Percentiles rank a stretch among this genome's conserved stretches.
Evolutionary conservation across 2,113 vertebrate genomes (phyloP).

Genomic region (Blennius ocellaris): DNA sequence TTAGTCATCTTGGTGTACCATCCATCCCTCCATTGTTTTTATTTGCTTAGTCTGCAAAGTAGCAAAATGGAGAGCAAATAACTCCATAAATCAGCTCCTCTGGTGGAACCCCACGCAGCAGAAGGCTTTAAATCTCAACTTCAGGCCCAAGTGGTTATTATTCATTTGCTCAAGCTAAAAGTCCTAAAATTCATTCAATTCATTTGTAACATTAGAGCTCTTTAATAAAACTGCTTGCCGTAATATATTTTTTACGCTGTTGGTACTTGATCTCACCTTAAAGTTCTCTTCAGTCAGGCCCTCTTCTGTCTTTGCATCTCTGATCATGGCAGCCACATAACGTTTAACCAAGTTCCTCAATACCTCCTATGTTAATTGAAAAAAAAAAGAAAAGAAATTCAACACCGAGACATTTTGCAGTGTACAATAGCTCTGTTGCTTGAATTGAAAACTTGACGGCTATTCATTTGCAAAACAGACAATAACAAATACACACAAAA

Average conservation of each 20-base stretch:
- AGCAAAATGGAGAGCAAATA: too few species aligned
- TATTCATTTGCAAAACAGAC: not conserved
- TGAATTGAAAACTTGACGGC: slow-evolving; percentile 2
- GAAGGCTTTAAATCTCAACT: too few species aligned
- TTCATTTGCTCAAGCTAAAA: too few species aligned
- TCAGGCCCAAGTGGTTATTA: too few species aligned
- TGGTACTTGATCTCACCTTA: slow-evolving; percentile 84
- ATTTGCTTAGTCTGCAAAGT: too few species aligned
- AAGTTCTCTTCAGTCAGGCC: slow-evolving; percentile 99
- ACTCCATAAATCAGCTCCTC: too few species aligned
- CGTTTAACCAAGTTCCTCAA: slow-evolving; percentile 97
- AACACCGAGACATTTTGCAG: not conserved
- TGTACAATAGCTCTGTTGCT: not conserved
- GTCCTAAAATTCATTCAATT: too few species aligned
- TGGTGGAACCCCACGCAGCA: too few species aligned
- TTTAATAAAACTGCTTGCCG: too few species aligned
- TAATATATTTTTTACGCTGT: not conserved
- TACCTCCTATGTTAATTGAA: slow-evolving; percentile 88
- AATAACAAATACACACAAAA: not conserved
- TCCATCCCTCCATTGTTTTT: too few species aligned
- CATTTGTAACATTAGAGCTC: too few species aligned
- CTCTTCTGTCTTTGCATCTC: slow-evolving; percentile 98
- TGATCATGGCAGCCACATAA: slow-evolving; percentile 98
- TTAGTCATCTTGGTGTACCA: too few species aligned
- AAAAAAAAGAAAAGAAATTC: not conserved